Conservation (phyloP, 2,797 vertebrate genomes). For the Cossypha dichroa region DNA sequence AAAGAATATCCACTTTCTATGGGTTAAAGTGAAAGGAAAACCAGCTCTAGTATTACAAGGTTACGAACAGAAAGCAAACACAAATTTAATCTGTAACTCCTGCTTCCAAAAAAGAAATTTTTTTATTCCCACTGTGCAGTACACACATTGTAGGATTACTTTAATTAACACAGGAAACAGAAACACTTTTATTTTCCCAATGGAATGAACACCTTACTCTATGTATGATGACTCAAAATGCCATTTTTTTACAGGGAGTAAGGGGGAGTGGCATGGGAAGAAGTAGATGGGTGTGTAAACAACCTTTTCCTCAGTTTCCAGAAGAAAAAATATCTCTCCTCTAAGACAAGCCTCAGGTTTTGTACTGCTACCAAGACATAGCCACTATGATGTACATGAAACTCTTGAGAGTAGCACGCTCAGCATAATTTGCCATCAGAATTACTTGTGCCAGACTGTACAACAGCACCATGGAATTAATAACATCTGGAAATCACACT, state of each 20-base stretch:
- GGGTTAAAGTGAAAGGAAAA: not conserved
- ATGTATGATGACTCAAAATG: not conserved
- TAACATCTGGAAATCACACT: not conserved
- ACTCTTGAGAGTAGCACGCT: not conserved
- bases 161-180: not conserved
- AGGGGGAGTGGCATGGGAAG: not conserved
- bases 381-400: not conserved
- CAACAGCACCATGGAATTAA: not conserved
- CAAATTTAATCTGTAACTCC: not conserved
- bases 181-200: not conserved
- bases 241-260: not conserved
- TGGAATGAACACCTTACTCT: not conserved
- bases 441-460: not conserved
- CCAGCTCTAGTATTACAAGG: not conserved
- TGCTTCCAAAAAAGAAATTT: not conserved
- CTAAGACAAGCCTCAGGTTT: not conserved
- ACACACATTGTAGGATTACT: not conserved
- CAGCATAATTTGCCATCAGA: not conserved
- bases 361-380: not conserved
- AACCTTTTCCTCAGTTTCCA: not conserved
- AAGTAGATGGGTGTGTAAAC: not conserved
- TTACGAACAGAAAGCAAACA: not conserved
- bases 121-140: not conserved
- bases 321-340: not conserved
- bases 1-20: constrained; percentile 85